phyloP scores from a whole-genome alignment of 1,140 invertebrate species.

The Manduca sexta region DNA sequence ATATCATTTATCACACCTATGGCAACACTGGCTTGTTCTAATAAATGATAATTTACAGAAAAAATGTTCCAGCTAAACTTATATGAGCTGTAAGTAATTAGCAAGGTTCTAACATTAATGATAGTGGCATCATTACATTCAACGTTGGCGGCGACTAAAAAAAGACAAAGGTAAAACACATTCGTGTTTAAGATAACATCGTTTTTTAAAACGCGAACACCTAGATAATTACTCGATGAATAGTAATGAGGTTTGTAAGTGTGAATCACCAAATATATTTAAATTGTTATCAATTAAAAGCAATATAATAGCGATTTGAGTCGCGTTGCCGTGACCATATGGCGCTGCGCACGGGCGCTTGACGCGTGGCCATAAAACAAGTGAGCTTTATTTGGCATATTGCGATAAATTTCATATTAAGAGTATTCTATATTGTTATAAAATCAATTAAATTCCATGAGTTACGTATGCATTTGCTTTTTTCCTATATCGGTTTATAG shows the following conservation, averaged over 20 bases:
- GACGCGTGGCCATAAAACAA: constrained; percentile 29
- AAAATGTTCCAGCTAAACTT: too few species aligned
- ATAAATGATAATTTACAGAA: too few species aligned
- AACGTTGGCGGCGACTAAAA: constrained; percentile 53
- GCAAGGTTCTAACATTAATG: background rate
- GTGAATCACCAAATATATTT: constrained; percentile 73
- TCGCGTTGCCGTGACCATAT: constrained; percentile 57
- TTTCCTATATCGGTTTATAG: too few species aligned
- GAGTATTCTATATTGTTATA: too few species aligned
- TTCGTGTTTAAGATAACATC: constrained; percentile 63
- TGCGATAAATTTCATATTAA: too few species aligned
- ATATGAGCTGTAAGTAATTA: background rate
- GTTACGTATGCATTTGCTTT: too few species aligned
- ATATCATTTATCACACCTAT: too few species aligned
- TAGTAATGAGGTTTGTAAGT: constrained; percentile 69
- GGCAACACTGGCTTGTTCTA: too few species aligned
- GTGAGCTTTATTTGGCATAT: background rate
- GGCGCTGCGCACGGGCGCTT: constrained; percentile 43
- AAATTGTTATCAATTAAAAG: constrained; percentile 74
- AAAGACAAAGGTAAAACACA: constrained; percentile 62
- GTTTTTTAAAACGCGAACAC: constrained; percentile 56
- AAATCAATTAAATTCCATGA: too few species aligned
- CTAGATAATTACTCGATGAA: constrained; percentile 68
- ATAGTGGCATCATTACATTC: constrained; percentile 14
- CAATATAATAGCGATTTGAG: constrained; percentile 72